Evolutionary conservation across 1,140 invertebrate genomes (phyloP), one percentile per base, ranked within the genome.

Genomic region (Dendroctonus ponderosae): DNA sequence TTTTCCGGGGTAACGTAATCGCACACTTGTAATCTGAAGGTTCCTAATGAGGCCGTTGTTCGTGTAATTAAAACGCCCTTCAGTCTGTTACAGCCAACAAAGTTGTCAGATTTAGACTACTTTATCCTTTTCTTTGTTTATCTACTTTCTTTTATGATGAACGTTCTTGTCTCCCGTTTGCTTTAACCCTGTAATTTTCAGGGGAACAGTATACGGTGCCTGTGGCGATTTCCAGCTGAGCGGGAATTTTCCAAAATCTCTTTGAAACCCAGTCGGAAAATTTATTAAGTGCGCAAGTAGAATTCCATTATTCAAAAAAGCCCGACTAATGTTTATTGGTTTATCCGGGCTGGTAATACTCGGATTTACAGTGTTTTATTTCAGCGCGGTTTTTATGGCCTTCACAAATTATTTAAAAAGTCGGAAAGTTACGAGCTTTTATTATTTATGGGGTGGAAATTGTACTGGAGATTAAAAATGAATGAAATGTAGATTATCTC

Each of bases 11-110:
- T 72, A 72, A 72, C 70, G 63, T 71, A 71, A 72, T 72, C 71
- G 64, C 57, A 37, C 51, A 71, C 70, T 72, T 67, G 70, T 72
- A 71, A 72, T 72, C 70, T 72, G 67, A 72, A 73, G 65, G 66
- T 67, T 67, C 66, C 62, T 70, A 71, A 73, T 73, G 70, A 73
- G 70, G 61, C 70, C 63, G 72, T 73, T 73, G 70, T 73, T 73
- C 67, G 57, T 66, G 60, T 73, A 73, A 73, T 73, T 73, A 71
- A 73, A 71, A 69, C 68, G 58, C 54, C 61, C 62, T 67, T 64
- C 62, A 61, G 62, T 72, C 64, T 68, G 68, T 70, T 71, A 64
- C 59, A 60, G 50, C 62, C 49, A 67, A 70, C 72, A 71, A 73
- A 69, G 58, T 71, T 73, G 70, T 71, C 70, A 73, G 70, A 71